Conservation (phyloP, 2,888 invertebrate genomes). For the Drosophila sordidapex region DNA sequence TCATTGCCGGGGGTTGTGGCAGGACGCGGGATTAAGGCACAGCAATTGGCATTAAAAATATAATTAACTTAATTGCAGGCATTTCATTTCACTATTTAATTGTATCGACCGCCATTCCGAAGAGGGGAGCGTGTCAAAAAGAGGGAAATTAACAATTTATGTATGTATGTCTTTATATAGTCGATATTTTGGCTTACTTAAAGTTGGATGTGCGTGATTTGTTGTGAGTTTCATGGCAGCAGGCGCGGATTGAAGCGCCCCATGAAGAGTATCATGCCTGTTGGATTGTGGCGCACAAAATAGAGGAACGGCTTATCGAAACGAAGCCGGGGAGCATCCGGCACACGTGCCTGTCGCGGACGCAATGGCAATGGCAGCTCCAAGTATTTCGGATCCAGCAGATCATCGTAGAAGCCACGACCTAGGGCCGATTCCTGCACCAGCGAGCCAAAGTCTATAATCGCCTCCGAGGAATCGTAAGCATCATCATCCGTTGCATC, state of each 20-base stretch:
- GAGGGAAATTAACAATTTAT: slow-evolving; percentile 44
- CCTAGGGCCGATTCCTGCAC: slow-evolving; percentile 87
- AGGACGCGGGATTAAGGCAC: slow-evolving; percentile 82
- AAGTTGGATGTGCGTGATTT: slow-evolving; percentile 5
- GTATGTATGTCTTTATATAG: slow-evolving; percentile 7
- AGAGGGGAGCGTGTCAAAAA: slow-evolving; percentile 9
- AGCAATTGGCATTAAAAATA: slow-evolving; percentile 75
- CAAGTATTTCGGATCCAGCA: slow-evolving; percentile 86
- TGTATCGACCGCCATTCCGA: slow-evolving; percentile 21
- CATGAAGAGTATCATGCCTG: slow-evolving; percentile 95
- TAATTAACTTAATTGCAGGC: slow-evolving; percentile 64
- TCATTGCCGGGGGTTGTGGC: slow-evolving; percentile 40
- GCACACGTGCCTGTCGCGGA: slow-evolving; percentile 90
- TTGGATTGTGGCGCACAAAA: slow-evolving; percentile 95
- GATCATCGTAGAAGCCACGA: slow-evolving; percentile 89
- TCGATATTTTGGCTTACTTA: slow-evolving; percentile 60
- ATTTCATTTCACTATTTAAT: slow-evolving; percentile 69
- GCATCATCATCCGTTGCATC: slow-evolving; percentile 74
- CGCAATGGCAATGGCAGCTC: slow-evolving; percentile 89
- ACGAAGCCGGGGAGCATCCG: slow-evolving; percentile 90
- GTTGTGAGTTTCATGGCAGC: slow-evolving; percentile 87
- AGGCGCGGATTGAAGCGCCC: slow-evolving; percentile 94
- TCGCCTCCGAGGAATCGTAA: slow-evolving; percentile 79
- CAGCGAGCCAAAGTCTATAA: slow-evolving; percentile 82
- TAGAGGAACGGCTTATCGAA: slow-evolving; percentile 95